phyloP scores from a whole-genome alignment of 2,113 vertebrate species.

The Murina feae region DNA sequence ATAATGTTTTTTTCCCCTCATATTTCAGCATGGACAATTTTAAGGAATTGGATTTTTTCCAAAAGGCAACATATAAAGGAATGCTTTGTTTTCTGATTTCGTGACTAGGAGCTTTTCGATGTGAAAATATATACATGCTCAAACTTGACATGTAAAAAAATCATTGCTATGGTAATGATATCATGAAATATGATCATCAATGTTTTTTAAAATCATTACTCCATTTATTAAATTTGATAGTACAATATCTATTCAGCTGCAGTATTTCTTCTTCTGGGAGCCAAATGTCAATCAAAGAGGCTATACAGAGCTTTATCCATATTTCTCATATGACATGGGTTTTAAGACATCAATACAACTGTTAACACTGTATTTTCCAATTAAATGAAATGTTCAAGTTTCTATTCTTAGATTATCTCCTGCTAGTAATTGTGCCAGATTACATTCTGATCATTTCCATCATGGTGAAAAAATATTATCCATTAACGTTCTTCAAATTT shows the following conservation, averaged over 20 bases:
- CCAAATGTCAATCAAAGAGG: constrained; percentile 44
- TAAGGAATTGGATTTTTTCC: not conserved
- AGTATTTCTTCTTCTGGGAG: constrained; percentile 55
- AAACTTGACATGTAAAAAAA: constrained; percentile 42
- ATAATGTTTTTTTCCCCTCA: not conserved
- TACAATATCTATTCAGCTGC: constrained; percentile 45
- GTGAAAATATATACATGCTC: constrained; percentile 49
- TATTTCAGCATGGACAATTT: not conserved
- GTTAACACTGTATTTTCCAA: constrained; percentile 58
- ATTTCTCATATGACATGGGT: constrained; percentile 53
- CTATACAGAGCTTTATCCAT: constrained; percentile 42
- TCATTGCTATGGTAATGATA: constrained; percentile 65
- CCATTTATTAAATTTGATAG: constrained; percentile 61
- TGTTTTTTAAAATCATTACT: constrained; percentile 60
- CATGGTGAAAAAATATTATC: constrained; percentile 20
- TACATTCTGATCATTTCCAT: constrained; percentile 50
- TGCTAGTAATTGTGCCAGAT: constrained; percentile 41
- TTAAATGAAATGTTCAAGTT: constrained; percentile 58
- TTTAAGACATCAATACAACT: constrained; percentile 75
- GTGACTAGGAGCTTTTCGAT: constrained; percentile 38
- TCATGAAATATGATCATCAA: constrained; percentile 50
- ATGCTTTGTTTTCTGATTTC: constrained; percentile 27
- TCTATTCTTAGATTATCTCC: constrained; percentile 57
- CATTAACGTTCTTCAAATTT: constrained; percentile 8
- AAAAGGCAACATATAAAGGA: constrained; percentile 42